A percentile compares a stretch with the other conserved stretches of the same genome.
These are phyloP conservation scores for Chloropsis cyanopogon DNA, from an alignment of 2,113 vertebrate genomes.

Conservation along the genomic window DNA sequence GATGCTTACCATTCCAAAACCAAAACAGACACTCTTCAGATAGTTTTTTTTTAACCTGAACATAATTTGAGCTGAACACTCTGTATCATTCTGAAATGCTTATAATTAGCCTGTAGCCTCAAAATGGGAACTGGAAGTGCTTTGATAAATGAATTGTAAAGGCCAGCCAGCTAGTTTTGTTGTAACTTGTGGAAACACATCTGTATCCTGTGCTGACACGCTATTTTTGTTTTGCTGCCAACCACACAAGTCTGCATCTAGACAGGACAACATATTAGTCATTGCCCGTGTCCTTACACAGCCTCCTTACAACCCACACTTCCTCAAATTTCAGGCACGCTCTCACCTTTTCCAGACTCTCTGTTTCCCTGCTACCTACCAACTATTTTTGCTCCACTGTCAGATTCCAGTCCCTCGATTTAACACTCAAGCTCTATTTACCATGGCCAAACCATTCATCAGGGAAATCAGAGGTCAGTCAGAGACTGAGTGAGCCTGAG, in stretches of 20 bases:
- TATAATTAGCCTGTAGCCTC: constrained; percentile 41
- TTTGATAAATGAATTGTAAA: constrained; percentile 53
- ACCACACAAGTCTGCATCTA: not conserved
- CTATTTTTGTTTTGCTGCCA: constrained; percentile 42
- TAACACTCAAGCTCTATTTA: not conserved
- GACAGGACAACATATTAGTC: not conserved
- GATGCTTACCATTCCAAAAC: not conserved
- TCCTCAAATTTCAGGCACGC: accelerated
- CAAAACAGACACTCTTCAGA: not conserved
- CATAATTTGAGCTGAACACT: not conserved
- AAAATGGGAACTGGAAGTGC: constrained; percentile 60
- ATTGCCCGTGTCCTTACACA: not conserved
- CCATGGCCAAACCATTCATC: not conserved
- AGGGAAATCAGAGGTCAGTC: not conserved
- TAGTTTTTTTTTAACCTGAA: not conserved
- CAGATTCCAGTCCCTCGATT: not conserved
- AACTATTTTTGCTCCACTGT: not conserved
- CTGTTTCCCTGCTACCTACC: not conserved
- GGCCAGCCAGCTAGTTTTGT: constrained; percentile 29
- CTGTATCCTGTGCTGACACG: constrained; percentile 61
- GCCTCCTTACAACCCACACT: not conserved
- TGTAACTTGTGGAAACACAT: constrained; percentile 54
- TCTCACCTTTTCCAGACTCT: not conserved
- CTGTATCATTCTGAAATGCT: not conserved
- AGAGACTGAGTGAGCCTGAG: not conserved